phyloP scores from a whole-genome alignment of 2,113 vertebrate genomes.

The Gorsachius goisagi region DNA sequence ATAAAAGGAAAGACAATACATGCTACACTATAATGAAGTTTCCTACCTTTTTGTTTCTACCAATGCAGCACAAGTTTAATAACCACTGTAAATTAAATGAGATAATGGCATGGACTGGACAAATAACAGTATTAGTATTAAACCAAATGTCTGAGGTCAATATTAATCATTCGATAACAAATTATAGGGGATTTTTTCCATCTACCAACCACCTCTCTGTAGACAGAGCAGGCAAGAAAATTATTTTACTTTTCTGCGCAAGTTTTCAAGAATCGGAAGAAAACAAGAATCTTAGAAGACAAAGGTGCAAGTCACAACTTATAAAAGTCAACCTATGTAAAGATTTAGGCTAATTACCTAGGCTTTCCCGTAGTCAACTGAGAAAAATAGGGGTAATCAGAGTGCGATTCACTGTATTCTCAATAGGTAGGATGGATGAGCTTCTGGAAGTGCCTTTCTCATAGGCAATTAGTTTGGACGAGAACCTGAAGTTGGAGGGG shows the following conservation, averaged over 20 bases:
- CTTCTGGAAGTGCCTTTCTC: neutral
- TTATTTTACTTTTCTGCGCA: neutral
- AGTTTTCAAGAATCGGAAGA: neutral
- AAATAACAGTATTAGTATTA: neutral
- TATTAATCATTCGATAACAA: neutral
- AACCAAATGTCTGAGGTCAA: neutral
- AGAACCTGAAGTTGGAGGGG: neutral
- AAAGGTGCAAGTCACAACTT: neutral
- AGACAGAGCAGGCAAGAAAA: neutral
- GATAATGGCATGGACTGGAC: neutral
- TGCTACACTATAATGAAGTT: neutral
- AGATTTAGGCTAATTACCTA: neutral
- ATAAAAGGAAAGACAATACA: slow-evolving; percentile 34
- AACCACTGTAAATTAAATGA: slow-evolving; percentile 41
- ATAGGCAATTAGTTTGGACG: neutral
- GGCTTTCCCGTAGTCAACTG: neutral
- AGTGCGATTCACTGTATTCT: accelerated
- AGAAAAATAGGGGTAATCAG: neutral
- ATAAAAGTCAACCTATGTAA: neutral
- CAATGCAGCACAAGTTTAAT: slow-evolving; percentile 7
- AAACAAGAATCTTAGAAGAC: neutral
- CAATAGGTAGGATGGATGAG: neutral
- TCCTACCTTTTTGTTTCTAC: slow-evolving; percentile 38
- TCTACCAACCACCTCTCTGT: neutral
- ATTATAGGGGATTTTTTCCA: neutral